These are phyloP conservation scores for Cynocephalus volans DNA, from an alignment of 2,113 vertebrate species.

Conservation along the genomic window DNA sequence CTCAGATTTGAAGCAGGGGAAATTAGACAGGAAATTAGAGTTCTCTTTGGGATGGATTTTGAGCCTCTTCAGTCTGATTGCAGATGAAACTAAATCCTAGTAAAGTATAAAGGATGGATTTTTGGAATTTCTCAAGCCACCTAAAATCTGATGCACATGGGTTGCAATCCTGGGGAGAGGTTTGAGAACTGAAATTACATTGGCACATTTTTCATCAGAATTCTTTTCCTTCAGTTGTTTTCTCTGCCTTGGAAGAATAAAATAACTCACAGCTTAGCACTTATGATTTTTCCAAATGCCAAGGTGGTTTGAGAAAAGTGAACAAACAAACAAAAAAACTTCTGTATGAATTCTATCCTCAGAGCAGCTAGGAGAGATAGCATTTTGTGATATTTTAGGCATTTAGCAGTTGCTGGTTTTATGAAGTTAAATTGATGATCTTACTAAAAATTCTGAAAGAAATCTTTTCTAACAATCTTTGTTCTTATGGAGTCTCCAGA, in stretches of 20 bases:
- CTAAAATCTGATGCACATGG: background rate
- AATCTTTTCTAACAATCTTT: background rate
- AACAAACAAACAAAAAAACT: slow-evolving; percentile 6
- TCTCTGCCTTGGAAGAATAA: background rate
- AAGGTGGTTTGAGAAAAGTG: slow-evolving; percentile 1
- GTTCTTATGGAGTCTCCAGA: background rate
- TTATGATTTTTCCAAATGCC: slow-evolving; percentile 21
- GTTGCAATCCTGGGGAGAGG: background rate
- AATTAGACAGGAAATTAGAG: background rate
- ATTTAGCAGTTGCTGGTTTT: slow-evolving; percentile 34
- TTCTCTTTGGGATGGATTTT: background rate
- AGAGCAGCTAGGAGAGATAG: background rate
- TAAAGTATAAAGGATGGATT: background rate
- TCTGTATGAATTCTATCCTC: background rate
- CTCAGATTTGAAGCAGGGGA: background rate
- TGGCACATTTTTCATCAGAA: background rate
- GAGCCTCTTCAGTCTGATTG: background rate
- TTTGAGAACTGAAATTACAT: background rate
- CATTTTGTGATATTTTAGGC: background rate
- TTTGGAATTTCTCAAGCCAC: background rate
- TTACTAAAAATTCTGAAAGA: slow-evolving; percentile 45
- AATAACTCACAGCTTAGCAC: background rate
- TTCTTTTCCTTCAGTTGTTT: background rate
- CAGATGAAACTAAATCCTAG: background rate
- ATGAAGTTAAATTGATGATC: slow-evolving; percentile 21